These are phyloP conservation scores for Bugulina stolonifera DNA, from an alignment of 2,888 invertebrate species.

Conservation along the genomic window DNA sequence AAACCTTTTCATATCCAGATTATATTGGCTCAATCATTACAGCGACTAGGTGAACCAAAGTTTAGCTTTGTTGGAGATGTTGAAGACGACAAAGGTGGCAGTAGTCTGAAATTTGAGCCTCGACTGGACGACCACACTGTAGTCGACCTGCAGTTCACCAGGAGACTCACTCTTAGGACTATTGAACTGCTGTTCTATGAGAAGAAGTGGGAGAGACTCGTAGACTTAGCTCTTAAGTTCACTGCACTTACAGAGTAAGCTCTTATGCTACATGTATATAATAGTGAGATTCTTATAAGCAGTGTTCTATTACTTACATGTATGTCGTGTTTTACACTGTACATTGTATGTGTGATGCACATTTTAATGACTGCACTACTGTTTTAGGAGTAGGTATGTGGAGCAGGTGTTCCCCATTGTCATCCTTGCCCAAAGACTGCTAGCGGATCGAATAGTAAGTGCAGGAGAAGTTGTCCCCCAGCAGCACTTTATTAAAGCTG, in stretches of 20 bases:
- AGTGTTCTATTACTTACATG: not conserved
- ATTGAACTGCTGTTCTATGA: conserved; percentile 47
- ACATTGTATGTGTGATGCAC: not conserved
- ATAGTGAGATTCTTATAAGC: not conserved
- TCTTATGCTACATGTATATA: not conserved
- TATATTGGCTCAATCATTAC: not conserved
- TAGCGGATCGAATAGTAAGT: conserved; percentile 35
- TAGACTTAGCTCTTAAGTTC: conserved; percentile 49
- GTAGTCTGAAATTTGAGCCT: conserved; percentile 47
- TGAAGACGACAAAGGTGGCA: conserved; percentile 43
- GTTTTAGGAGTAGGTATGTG: conserved; percentile 46
- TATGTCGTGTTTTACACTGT: not conserved
- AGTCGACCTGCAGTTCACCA: conserved; percentile 43
- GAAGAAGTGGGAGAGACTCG: conserved; percentile 51
- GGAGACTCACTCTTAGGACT: conserved; percentile 40
- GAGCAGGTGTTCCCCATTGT: conserved; percentile 48
- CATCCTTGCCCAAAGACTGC: conserved; percentile 46
- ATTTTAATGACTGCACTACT: not conserved
- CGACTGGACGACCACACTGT: conserved; percentile 43
- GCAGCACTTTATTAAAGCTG: conserved; percentile 11
- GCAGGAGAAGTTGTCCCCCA: conserved; percentile 20
- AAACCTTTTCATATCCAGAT: too few species aligned
- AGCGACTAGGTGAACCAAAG: conserved; percentile 31
- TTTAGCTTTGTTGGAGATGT: conserved; percentile 43
- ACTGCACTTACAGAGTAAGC: conserved; percentile 49